These are phyloP conservation scores for Notolabrus celidotus DNA, from an alignment of 2,797 vertebrate species.

Conservation along the genomic window DNA sequence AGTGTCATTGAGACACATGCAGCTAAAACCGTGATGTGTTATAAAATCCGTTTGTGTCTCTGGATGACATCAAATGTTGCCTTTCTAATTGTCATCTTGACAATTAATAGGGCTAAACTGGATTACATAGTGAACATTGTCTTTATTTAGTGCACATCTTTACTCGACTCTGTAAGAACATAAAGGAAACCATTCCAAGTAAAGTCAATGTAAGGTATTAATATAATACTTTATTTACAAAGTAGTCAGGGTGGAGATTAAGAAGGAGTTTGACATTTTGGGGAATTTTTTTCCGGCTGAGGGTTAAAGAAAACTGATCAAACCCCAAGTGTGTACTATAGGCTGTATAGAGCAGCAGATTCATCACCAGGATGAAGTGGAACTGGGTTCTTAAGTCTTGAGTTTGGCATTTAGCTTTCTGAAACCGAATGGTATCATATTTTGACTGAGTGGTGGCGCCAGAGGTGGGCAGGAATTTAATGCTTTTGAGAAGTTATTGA, in stretches of 20 bases:
- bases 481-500: too few relatives aligned
- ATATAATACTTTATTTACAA: background rate
- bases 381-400: too few relatives aligned
- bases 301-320: too few relatives aligned
- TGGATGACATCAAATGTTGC: background rate
- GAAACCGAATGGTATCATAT: too few relatives aligned
- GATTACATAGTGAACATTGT: background rate
- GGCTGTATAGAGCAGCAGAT: too few relatives aligned
- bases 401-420: too few relatives aligned
- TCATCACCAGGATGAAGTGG: too few relatives aligned
- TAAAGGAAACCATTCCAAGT: background rate
- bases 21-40: conserved; percentile 32
- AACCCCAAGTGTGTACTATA: too few relatives aligned
- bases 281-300: background rate
- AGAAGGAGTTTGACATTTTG: background rate
- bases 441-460: too few relatives aligned
- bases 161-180: too few relatives aligned
- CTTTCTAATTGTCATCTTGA: conserved; percentile 17
- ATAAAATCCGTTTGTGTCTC: conserved; percentile 37
- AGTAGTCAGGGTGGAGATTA: too few relatives aligned
- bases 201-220: background rate
- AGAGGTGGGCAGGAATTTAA: too few relatives aligned
- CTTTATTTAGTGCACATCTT: background rate
- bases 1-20: conserved; percentile 43
- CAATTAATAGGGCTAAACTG: conserved; percentile 2